Evolutionary conservation across 2,888 invertebrate genomes (phyloP).

Genomic region (Hypena proboscidalis): DNA sequence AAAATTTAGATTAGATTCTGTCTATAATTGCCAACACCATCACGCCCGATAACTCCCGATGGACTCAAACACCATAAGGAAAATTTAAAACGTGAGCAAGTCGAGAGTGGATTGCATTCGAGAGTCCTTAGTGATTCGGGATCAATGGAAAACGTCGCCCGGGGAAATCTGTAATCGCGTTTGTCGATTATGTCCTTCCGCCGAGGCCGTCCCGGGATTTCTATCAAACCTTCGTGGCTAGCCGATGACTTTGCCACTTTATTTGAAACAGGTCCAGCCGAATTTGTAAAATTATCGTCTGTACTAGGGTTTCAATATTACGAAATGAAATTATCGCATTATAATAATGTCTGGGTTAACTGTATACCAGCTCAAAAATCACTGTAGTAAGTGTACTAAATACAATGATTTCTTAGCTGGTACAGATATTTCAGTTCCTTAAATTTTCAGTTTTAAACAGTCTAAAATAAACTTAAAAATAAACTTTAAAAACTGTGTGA

Average conservation of each 20-base stretch:
- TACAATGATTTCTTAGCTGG: too few species aligned
- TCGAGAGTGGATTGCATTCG: constrained; percentile 45
- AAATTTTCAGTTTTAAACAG: too few species aligned
- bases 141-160: constrained; percentile 65
- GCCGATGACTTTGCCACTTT: constrained; percentile 48
- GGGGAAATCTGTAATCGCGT: constrained; percentile 77
- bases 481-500: too few species aligned
- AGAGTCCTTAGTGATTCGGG: constrained; percentile 51
- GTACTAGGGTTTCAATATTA: too few species aligned
- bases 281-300: too few species aligned
- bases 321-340: too few species aligned
- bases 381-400: too few species aligned
- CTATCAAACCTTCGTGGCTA: constrained; percentile 57
- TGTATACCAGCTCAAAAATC: too few species aligned
- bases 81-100: constrained; percentile 37
- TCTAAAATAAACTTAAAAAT: too few species aligned
- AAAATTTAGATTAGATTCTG: constrained; percentile 5
- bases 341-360: too few species aligned
- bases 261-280: constrained; percentile 35
- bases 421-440: too few species aligned
- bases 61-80: constrained; percentile 1
- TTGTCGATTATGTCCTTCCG: constrained; percentile 70
- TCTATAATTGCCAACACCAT: constrained; percentile 7
- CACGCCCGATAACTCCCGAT: constrained; percentile 1
- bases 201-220: constrained; percentile 46